Conservation (phyloP, 1,140 invertebrate genomes). For the Pomacea maculata region DNA sequence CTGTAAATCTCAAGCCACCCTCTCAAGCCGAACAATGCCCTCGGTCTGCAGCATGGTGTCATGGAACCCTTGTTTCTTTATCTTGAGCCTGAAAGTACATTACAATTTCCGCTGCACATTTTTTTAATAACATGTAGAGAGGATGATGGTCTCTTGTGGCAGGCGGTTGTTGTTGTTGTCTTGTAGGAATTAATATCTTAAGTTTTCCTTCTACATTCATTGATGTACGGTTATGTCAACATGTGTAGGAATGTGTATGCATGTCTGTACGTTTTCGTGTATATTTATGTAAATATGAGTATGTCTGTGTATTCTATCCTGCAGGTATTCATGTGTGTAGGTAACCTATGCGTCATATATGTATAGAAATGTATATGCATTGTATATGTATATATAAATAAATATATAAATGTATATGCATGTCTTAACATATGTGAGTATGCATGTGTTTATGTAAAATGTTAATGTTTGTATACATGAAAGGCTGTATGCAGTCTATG, state of each 20-base stretch:
- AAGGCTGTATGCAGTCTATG: neutral
- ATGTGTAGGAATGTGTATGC: neutral
- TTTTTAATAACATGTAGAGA: no score
- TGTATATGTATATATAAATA: neutral
- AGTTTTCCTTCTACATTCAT: neutral
- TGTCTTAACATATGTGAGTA: neutral
- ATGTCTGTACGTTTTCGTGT: neutral
- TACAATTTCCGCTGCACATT: no score
- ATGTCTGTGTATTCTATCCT: conserved; percentile 1
- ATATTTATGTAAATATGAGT: neutral
- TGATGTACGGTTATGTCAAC: neutral
- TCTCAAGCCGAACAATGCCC: no score
- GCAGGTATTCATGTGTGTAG: conserved; percentile 6
- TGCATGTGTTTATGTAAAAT: neutral
- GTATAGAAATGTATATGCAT: neutral
- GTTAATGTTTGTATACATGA: neutral
- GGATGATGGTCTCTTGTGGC: no score
- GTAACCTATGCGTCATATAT: no score
- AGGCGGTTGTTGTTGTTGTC: no score
- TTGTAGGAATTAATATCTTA: no score
- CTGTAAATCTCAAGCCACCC: no score
- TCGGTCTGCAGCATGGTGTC: no score
- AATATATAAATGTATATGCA: neutral
- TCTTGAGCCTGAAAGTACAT: no score
- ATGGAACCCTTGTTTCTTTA: no score